Evolutionary conservation across 2,888 invertebrate species (phyloP).

Genomic region (Habroteleia sp.): DNA sequence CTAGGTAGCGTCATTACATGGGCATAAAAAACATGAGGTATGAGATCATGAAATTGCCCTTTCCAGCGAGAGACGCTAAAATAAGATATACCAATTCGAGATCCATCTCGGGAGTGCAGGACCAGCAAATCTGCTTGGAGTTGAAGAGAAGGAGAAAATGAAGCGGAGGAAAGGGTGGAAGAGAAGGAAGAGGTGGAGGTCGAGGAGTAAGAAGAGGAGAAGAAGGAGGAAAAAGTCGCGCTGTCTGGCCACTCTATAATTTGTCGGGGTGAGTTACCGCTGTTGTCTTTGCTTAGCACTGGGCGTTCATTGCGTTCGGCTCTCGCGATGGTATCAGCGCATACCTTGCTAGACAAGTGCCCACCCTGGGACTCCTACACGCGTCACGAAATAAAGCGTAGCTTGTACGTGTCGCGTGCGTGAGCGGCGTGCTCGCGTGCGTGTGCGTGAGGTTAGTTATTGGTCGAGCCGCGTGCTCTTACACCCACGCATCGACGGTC

Average conservation of each 20-base stretch:
- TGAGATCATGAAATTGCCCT: conserved; percentile 50
- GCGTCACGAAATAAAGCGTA: conserved; percentile 67
- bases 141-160: conserved; percentile 1
- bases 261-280: conserved; percentile 80
- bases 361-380: conserved; percentile 78
- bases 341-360: conserved; percentile 80
- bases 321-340: conserved; percentile 78
- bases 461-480: conserved; percentile 56
- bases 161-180: conserved; percentile 27
- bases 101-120: conserved; percentile 17
- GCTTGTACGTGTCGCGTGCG: conserved; percentile 69
- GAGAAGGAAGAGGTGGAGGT: conserved; percentile 48
- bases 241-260: conserved; percentile 78
- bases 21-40: conserved; percentile 32
- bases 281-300: conserved; percentile 78
- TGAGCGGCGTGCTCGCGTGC: conserved; percentile 33
- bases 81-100: conserved; percentile 28
- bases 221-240: conserved; percentile 69
- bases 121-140: conserved; percentile 2
- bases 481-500: conserved; percentile 65
- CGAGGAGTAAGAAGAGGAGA: conserved; percentile 49
- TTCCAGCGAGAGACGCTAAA: conserved; percentile 18
- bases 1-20: conserved; percentile 50
- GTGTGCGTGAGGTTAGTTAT: conserved; percentile 67
- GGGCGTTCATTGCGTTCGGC: conserved; percentile 75